These are phyloP conservation scores for Bathynomus jamesi DNA, from an alignment of 1,140 invertebrate species.

Conservation along the genomic window DNA sequence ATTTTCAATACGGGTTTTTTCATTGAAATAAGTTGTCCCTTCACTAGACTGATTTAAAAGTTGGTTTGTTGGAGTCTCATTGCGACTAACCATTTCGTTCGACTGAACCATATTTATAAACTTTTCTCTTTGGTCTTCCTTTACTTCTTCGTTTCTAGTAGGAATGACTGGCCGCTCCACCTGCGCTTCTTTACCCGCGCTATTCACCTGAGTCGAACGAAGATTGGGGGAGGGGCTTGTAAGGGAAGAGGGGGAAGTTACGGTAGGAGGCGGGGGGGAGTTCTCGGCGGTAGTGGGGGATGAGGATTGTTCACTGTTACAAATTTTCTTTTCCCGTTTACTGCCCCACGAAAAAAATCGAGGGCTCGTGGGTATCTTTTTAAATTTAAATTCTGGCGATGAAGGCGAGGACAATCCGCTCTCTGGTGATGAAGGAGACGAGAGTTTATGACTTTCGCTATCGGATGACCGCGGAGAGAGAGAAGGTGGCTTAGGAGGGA, in stretches of 20 bases:
- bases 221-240: neutral
- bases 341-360: slow-evolving; percentile 26
- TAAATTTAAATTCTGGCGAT: slow-evolving; percentile 18
- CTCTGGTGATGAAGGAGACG: slow-evolving; percentile 1
- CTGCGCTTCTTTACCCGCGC: neutral
- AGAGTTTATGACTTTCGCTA: slow-evolving; percentile 14
- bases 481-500: slow-evolving; percentile 17
- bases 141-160: neutral
- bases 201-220: neutral
- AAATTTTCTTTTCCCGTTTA: slow-evolving; percentile 18
- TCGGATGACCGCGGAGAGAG: slow-evolving; percentile 21
- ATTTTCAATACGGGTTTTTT: too few relatives aligned
- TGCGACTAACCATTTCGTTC: too few relatives aligned
- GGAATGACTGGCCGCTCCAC: neutral
- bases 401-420: slow-evolving; percentile 22
- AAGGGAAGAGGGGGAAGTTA: neutral
- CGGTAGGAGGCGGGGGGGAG: slow-evolving; percentile 5
- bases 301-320: neutral
- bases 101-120: too few relatives aligned
- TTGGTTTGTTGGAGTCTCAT: too few relatives aligned
- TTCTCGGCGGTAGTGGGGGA: neutral
- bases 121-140: neutral
- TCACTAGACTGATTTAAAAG: too few relatives aligned
- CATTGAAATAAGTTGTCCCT: too few relatives aligned
- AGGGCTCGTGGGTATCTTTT: slow-evolving; percentile 17